Base-by-base conservation (phyloP, 2,888 invertebrate species). In the Meloe dianella region DNA sequence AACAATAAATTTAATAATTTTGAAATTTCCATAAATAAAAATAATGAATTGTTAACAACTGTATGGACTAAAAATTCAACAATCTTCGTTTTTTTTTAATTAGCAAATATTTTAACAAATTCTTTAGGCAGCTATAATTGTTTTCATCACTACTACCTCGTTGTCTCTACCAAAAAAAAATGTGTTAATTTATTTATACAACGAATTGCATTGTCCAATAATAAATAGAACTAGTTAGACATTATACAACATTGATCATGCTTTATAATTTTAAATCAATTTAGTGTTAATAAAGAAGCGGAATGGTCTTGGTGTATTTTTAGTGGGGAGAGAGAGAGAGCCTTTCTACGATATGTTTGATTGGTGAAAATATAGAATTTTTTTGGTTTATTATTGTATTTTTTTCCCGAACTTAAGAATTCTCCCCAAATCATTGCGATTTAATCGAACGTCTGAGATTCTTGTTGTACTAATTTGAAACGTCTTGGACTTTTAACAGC, bases 401-500 rank as follows among this genome's bases (percentile, higher is more conserved):
- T n/a, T n/a, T n/a, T n/a, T n/a, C n/a, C n/a, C n/a, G n/a, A n/a
- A n/a, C n/a, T n/a, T n/a, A n/a, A n/a, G n/a, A n/a, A n/a, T 8
- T 14, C 12, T 27, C 27, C 22, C 10, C 6, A n/a, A n/a, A n/a
- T n/a, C n/a, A n/a, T n/a, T n/a, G n/a, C n/a, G 10, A 60, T 62
- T 87, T 94, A 95, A 83, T 95, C 95, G 81, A 94, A 94, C 73
- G 90, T 95, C 84, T 95, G 93, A 10, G 94, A 95, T 84, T 95
- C 95, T 81, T 95, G 95, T 81, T 95, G 95, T 35, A 95, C 95
- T 69, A 95, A 86, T 82, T 94, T 94, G 86, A 93, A 94, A 71
- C 95, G 89, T 64, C 95, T 87, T 24, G 95, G 95, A 73, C 94
- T 94, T 84, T 94, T 95, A 64, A 93, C 92, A 22, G 90, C 88